These are phyloP conservation scores for Xiphias gladius DNA, from an alignment of 2,113 vertebrate genomes.

Conservation along the genomic window DNA sequence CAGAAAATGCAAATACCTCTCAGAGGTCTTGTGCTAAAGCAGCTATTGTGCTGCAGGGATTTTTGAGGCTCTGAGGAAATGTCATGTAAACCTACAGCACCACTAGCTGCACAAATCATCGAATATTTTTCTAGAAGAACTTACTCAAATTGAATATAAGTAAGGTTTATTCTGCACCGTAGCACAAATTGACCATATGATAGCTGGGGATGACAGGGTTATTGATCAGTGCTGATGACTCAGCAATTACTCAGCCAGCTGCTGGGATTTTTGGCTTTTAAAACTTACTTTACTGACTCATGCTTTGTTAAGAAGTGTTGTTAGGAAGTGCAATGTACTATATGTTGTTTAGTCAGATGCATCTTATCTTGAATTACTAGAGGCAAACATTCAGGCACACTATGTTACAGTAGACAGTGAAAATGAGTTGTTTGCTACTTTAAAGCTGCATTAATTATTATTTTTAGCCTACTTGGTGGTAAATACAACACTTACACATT, in stretches of 20 bases:
- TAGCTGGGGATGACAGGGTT: background rate
- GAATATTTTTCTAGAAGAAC: background rate
- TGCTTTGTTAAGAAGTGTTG: background rate
- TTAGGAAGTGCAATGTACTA: too few relatives aligned
- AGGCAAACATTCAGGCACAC: background rate
- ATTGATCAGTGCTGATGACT: slow-evolving; percentile 26
- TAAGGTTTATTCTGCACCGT: background rate
- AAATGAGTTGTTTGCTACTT: background rate
- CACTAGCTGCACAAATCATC: background rate
- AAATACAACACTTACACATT: background rate
- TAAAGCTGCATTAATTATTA: background rate
- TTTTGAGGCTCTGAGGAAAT: slow-evolving; percentile 40
- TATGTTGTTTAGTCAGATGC: background rate
- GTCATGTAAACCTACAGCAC: slow-evolving; percentile 20
- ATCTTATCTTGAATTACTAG: background rate
- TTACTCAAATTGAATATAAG: background rate
- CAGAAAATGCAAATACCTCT: slow-evolving; percentile 43
- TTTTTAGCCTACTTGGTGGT: too few relatives aligned
- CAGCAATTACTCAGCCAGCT: background rate
- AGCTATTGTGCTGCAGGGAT: slow-evolving; percentile 64
- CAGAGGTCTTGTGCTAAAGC: slow-evolving; percentile 60
- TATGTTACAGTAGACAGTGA: too few relatives aligned
- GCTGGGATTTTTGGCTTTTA: background rate
- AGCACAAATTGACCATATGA: background rate
- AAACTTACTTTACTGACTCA: background rate